These are phyloP conservation scores for Dyspetes luteomarginatus DNA, from an alignment of 2,888 invertebrate species.

Conservation along the genomic window DNA sequence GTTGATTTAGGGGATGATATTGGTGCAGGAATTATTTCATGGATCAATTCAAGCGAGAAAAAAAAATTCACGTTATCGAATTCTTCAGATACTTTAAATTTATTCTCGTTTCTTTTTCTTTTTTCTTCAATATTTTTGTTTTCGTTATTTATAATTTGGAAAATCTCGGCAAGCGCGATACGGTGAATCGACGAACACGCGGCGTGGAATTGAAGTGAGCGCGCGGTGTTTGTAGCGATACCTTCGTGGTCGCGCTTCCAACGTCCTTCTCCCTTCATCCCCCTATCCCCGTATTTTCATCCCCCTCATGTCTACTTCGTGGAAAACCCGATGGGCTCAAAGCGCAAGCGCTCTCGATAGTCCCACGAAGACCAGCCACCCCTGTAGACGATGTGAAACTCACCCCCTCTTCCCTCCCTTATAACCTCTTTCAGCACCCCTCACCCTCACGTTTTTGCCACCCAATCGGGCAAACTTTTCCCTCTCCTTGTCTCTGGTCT, in stretches of 20 bases:
- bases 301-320: constrained; percentile 42
- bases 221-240: constrained; percentile 68
- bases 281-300: constrained; percentile 16
- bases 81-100: no score
- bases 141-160: constrained; percentile 15
- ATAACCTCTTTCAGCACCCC: not conserved
- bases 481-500: constrained; percentile 8
- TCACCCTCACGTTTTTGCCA: constrained; percentile 7
- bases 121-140: constrained; percentile 2
- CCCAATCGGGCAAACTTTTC: constrained; percentile 22
- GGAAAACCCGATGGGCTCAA: constrained; percentile 36
- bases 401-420: constrained; percentile 47
- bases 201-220: constrained; percentile 79
- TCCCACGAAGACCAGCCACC: constrained; percentile 49
- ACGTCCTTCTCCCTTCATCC: constrained; percentile 10
- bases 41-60: constrained; percentile 8
- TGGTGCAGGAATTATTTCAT: no score
- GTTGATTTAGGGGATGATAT: no score
- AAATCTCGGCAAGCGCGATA: constrained; percentile 65
- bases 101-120: constrained; percentile 3
- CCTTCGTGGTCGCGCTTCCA: constrained; percentile 67
- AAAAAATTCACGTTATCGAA: no score
- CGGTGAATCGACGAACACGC: constrained; percentile 76
- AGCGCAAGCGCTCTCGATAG: constrained; percentile 56
- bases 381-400: constrained; percentile 54